Base-by-base conservation (phyloP, 2,797 vertebrate species). In the Bryconaethiops microstoma region DNA sequence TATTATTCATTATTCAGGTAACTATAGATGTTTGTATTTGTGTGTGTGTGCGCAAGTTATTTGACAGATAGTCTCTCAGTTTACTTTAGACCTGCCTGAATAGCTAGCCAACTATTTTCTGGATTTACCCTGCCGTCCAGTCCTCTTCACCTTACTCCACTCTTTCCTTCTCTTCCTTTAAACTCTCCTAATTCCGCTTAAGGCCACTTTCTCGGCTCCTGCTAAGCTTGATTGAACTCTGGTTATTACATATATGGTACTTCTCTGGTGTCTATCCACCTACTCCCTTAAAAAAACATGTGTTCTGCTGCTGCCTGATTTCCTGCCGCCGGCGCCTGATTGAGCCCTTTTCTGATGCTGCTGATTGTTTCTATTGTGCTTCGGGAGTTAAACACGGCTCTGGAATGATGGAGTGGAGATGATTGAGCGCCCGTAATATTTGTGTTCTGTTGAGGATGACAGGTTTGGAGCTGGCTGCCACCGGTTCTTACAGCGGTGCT, bases 341-440 rank as follows among this genome's bases (percentile, higher is more conserved):
- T 71, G 17, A 74, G 63, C 68, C 63, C 50, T 67, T 77, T 63
- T 80, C 17, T 21, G 54, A 52, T 52, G 45, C 48, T 39, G 50
- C 14, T 74, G 60, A 81, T 82, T 79, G 74, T 80, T 77, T 68
- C 59, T 40, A 57, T 78, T 62, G 59, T 48, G 63, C 55, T 60
- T 39, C 21, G 0, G 7, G 50, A 59, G 76, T 73, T 59, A 42
- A 82, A 65, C 63, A 65, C 6, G 63, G 63, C 35, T 16, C 17
- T 5, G 74, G 23, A 35, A 57, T 13, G 52, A 76, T 42, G 13
- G 21, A 59, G 9, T 19, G 52, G 42, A 62, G 64, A 48, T 79
- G 67, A 68, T 23, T 69, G 48, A 69, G 64, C 10, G n/a, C 21
- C 29, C 25, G 2, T 57, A 29, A 65, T 65, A 48, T 77, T 73